Base-by-base conservation (phyloP, 37 sponge, comb jelly and placozoan species). In the Cliona cf. orientalis region DNA sequence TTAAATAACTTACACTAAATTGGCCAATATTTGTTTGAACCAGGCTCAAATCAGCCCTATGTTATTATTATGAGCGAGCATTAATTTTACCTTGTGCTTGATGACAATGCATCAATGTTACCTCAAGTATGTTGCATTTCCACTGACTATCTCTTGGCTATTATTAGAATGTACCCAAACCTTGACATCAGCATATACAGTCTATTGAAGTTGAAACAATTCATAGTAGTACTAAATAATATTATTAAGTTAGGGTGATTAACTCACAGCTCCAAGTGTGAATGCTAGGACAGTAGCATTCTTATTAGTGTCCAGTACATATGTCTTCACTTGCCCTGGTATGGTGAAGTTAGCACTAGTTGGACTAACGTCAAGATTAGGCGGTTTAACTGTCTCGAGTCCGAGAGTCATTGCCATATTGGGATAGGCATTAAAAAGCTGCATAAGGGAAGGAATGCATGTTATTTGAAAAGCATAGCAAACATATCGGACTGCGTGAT, bases 341-440 rank as follows among this genome's bases (percentile, higher is more conserved):
- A 87, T 46, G 0, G 85, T 80, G 21, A 90, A 65, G 56, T 75
- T 87, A 67, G 78, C 83, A 55, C 59, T 42, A 19, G 28, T 39
- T 19, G 82, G 65, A 6, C 74, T 31, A 23, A 94, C 59, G 22
- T 38, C 53, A 46, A 84, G 25, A 22, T 40, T 57, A 19, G 96
- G 96, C 6, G 93, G 88, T 32, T 84, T 87, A 4, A 55, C 62
- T 11, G 91, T 72, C 37, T 58, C 57, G 0, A 96, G 45, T 31
- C 71, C 63, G 46, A 96, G 69, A 70, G 69, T 39, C 91, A 96
- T 92, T 0, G 66, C 67, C 88, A 79, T 83, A 35, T 96, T 90
- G 5, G 96, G 96, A 58, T 79, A 96, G 37, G 82, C 81, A n/a
- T 62, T 79, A 62, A 87, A 96, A 5, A 96, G 81, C 95, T 94